These are phyloP conservation scores for Cathartes aura DNA, from an alignment of 2,113 vertebrate genomes.

Conservation along the genomic window DNA sequence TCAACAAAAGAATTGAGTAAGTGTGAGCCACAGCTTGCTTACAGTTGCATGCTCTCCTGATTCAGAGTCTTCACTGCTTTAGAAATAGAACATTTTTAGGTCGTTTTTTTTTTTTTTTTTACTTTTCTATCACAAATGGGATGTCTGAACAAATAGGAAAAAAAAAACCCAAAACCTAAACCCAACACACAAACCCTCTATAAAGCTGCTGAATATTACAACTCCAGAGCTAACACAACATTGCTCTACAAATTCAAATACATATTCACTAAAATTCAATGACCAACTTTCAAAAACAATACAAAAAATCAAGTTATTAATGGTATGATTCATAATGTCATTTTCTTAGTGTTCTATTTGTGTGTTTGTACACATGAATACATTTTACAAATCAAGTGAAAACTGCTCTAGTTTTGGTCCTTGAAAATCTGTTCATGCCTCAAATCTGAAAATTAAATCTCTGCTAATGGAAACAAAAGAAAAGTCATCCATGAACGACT, in stretches of 20 bases:
- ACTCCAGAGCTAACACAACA: background rate
- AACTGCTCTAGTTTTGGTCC: background rate
- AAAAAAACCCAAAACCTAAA: background rate
- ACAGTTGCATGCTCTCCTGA: background rate
- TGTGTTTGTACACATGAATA: background rate
- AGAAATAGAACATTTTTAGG: background rate
- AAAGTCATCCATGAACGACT: background rate
- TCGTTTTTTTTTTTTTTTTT: no score
- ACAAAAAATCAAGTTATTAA: background rate
- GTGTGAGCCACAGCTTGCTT: background rate
- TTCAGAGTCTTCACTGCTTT: background rate
- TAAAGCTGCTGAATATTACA: background rate
- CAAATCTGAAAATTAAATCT: slow-evolving; percentile 9
- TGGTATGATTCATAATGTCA: background rate
- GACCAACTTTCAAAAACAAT: background rate
- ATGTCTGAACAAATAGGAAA: background rate
- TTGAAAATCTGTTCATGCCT: background rate
- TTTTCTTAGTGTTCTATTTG: background rate
- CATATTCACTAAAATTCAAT: background rate
- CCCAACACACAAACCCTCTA: background rate
- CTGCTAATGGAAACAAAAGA: background rate
- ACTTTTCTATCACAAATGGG: background rate
- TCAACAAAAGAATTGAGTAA: background rate
- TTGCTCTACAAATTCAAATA: background rate
- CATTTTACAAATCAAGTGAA: background rate